Percentiles rank a stretch among this genome's conserved stretches.
phyloP scores from a whole-genome alignment of 2,797 vertebrate species.

The Enoplosus armatus region DNA sequence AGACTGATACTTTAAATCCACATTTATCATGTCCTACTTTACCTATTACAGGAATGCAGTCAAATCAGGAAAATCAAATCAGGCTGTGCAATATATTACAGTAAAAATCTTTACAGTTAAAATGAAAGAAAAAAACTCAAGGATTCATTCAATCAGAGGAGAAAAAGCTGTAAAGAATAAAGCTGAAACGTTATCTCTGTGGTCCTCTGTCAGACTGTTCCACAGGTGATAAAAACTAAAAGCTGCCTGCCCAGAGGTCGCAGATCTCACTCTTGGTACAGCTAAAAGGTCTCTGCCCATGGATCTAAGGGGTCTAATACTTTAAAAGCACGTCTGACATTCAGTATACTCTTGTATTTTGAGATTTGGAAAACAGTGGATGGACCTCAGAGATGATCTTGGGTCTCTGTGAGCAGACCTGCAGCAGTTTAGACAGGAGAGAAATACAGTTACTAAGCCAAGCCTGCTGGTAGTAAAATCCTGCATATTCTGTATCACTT shows the following conservation, averaged over 20 bases:
- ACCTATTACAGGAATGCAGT: background rate
- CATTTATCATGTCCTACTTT: background rate
- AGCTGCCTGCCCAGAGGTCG: conserved; percentile 16
- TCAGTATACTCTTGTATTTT: conserved; percentile 1
- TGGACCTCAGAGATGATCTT: background rate
- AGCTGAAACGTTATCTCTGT: background rate
- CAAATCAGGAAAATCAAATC: background rate
- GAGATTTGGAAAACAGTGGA: background rate
- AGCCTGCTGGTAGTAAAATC: background rate
- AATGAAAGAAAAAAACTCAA: background rate
- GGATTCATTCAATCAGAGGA: background rate
- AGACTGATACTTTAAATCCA: background rate
- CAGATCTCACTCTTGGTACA: conserved; percentile 3
- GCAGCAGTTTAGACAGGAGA: background rate
- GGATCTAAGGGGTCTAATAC: conserved; percentile 24
- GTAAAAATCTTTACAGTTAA: background rate
- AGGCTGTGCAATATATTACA: too few relatives aligned
- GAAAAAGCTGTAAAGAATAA: background rate
- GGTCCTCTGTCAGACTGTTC: conserved; percentile 20
- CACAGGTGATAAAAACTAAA: conserved; percentile 36
- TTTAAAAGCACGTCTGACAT: conserved; percentile 26
- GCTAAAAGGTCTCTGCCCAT: conserved; percentile 20
- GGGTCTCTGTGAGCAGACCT: background rate
- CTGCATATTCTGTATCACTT: background rate
- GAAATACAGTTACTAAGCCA: background rate